Evolutionary conservation across 2,888 invertebrate species (phyloP).

Genomic region (Lasioglossum oenotherae): DNA sequence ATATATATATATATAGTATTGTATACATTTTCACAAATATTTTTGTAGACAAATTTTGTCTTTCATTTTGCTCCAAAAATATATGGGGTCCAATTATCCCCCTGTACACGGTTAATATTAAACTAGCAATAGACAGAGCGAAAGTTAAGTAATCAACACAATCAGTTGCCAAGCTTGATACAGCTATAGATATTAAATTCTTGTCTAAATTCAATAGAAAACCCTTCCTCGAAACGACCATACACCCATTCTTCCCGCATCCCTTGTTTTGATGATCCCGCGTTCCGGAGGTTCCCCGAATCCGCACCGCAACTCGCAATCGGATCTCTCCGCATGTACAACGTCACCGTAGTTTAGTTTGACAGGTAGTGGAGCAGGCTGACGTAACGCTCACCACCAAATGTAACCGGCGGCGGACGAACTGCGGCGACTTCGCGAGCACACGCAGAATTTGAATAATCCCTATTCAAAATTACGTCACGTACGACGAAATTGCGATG

Average conservation of each 20-base stretch:
- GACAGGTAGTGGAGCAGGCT: constrained; percentile 71
- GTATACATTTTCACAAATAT: too few species aligned
- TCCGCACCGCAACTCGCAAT: constrained; percentile 8
- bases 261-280: background rate
- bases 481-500: constrained; percentile 79
- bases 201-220: background rate
- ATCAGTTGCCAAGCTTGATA: too few species aligned
- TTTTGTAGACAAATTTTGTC: too few species aligned
- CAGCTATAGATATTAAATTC: too few species aligned
- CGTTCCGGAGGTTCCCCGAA: background rate
- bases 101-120: too few species aligned
- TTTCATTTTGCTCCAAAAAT: too few species aligned
- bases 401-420: constrained; percentile 52
- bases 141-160: too few species aligned
- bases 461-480: constrained; percentile 79
- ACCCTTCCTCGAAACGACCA: background rate
- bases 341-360: constrained; percentile 70
- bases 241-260: background rate
- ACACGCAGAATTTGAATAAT: constrained; percentile 78
- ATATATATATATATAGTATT: too few species aligned
- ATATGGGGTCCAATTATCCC: too few species aligned
- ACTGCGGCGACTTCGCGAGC: constrained; percentile 64
- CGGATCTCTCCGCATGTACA: constrained; percentile 19
- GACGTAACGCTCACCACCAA: constrained; percentile 72
- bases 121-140: too few species aligned